Percentiles rank a stretch among this genome's conserved stretches.
Conservation (phyloP, 2,797 vertebrate genomes). For the Anas bahamensis region DNA sequence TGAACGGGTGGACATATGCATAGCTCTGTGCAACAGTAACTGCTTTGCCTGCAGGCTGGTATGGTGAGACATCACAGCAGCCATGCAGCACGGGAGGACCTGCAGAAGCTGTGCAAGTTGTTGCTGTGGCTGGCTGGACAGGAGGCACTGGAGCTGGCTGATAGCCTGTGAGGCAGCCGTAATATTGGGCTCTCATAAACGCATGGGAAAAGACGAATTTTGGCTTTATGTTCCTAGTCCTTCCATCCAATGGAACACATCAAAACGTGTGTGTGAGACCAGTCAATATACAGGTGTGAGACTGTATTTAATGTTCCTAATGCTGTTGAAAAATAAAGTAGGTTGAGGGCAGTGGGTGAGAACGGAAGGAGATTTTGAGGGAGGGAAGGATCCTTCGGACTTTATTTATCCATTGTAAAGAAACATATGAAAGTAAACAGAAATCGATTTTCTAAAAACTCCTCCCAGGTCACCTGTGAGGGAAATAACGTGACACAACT, state of each 20-base stretch:
- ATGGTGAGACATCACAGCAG: not conserved
- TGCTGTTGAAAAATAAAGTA: not conserved
- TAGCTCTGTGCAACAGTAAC: not conserved
- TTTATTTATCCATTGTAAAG: conserved; percentile 44
- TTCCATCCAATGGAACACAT: not conserved
- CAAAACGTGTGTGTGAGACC: not conserved
- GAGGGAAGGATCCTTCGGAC: not conserved
- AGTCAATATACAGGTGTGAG: not conserved
- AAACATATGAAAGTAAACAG: conserved; percentile 38
- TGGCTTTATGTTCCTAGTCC: not conserved
- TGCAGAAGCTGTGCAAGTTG: not conserved
- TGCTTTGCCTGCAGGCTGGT: not conserved
- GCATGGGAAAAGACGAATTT: not conserved
- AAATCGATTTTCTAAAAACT: conserved; percentile 14
- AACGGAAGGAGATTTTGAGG: conserved; percentile 27
- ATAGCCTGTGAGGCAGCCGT: fast-evolving
- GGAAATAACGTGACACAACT: conserved; percentile 21
- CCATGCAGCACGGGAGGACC: not conserved
- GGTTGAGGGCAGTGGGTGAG: not conserved
- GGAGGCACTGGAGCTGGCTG: not conserved
- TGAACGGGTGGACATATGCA: not conserved
- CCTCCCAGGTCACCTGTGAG: conserved; percentile 38
- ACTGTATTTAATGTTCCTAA: not conserved
- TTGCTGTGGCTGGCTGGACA: not conserved
- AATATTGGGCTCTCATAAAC: not conserved